Conservation (phyloP, 2,113 vertebrate species). For the Antigone vipio region DNA sequence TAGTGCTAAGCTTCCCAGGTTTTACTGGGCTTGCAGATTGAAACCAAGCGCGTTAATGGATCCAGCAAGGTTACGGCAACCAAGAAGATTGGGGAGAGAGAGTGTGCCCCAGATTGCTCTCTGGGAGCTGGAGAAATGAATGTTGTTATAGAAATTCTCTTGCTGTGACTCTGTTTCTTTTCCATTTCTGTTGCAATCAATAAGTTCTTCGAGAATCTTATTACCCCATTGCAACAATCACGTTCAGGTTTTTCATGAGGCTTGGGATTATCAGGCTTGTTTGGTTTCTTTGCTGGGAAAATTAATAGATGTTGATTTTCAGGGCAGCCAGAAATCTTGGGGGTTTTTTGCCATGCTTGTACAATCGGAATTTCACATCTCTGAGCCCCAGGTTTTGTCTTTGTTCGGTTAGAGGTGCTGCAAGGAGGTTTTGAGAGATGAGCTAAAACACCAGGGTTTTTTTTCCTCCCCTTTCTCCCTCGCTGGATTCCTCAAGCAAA, state of each 20-base stretch:
- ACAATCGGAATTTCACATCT: background rate
- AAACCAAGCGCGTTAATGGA: background rate
- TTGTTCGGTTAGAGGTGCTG: background rate
- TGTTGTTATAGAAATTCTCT: background rate
- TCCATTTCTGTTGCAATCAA: background rate
- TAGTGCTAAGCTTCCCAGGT: background rate
- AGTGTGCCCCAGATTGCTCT: background rate
- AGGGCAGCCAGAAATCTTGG: background rate
- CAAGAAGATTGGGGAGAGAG: background rate
- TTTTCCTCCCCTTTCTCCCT: background rate
- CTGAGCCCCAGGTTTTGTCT: background rate
- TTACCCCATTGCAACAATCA: background rate
- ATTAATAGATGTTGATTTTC: conserved; percentile 21
- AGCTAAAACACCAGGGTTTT: background rate
- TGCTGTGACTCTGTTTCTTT: background rate
- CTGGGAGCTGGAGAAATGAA: background rate
- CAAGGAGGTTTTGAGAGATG: background rate
- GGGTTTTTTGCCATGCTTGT: background rate
- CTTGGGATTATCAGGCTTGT: background rate
- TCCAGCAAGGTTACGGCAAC: background rate
- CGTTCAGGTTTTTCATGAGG: background rate
- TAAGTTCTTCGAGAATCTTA: background rate
- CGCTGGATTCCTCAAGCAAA: background rate
- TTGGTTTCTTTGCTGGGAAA: background rate
- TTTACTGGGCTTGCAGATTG: background rate